Evolutionary conservation across 2,888 invertebrate species (phyloP).

Genomic region (Lampropteryx suffumata): DNA sequence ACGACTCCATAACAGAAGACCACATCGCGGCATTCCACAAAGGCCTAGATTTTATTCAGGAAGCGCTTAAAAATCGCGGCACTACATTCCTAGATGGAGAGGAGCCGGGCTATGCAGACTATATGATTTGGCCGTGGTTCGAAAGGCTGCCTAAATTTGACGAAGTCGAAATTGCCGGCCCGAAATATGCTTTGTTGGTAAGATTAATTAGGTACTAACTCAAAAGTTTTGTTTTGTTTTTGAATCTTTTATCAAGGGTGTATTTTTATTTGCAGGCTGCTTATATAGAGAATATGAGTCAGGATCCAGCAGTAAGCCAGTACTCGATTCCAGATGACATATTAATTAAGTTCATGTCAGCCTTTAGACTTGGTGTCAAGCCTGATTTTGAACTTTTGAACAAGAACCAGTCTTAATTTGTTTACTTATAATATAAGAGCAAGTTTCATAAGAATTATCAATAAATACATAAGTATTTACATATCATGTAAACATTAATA

Average conservation of each 20-base stretch:
- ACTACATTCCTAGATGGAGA: conserved; percentile 84
- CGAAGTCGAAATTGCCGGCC: conserved; percentile 64
- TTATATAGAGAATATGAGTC: conserved; percentile 84
- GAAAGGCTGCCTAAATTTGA: conserved; percentile 83
- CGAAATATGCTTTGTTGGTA: conserved; percentile 75
- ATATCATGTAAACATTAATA: no score
- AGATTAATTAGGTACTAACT: conserved; percentile 27
- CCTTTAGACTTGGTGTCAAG: conserved; percentile 40
- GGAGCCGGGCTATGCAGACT: conserved; percentile 89
- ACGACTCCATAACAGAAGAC: conserved; percentile 53
- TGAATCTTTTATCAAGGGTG: no score
- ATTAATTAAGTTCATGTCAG: conserved; percentile 78
- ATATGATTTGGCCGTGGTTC: conserved; percentile 95
- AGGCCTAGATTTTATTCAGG: conserved; percentile 84
- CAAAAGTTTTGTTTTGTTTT: no score
- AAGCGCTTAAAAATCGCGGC: conserved; percentile 83
- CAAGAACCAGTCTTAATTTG: conserved; percentile 2
- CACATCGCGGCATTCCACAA: conserved; percentile 46
- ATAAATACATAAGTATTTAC: no score
- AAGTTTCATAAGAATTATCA: no score
- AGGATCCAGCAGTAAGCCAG: conserved; percentile 84
- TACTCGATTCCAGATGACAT: conserved; percentile 82
- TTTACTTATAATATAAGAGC: no score
- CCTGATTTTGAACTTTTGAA: conserved; percentile 45
- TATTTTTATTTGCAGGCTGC: conserved; percentile 75